These are phyloP conservation scores for Ferdinandea cuprea DNA, from an alignment of 2,888 invertebrate genomes.

Conservation along the genomic window DNA sequence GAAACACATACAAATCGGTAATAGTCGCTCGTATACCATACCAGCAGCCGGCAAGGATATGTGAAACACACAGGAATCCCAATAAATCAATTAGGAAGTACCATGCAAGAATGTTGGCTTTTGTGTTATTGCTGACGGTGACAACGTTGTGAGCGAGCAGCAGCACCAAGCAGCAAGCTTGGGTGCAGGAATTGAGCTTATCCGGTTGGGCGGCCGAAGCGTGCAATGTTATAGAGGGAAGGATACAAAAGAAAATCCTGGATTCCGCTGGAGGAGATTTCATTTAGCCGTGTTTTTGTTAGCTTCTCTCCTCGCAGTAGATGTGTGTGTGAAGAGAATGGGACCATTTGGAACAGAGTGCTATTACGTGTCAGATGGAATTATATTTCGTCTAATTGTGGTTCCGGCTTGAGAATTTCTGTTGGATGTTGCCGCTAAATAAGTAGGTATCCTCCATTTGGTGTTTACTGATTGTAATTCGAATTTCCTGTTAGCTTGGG, in stretches of 20 bases:
- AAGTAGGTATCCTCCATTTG: conserved; percentile 35
- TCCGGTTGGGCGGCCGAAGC: conserved; percentile 25
- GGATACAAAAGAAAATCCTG: conserved; percentile 62
- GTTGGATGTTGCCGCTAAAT: conserved; percentile 19
- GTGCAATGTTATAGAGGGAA: conserved; percentile 22
- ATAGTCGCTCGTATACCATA: too few species aligned
- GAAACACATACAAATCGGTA: conserved; percentile 55
- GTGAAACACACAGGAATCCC: conserved; percentile 71
- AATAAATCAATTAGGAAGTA: conserved; percentile 73
- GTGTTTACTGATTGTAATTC: conserved; percentile 68
- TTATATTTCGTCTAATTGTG: conserved; percentile 74
- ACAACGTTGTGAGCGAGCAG: background rate
- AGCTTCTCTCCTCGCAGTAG: background rate
- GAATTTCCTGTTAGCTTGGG: conserved; percentile 58
- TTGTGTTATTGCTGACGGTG: conserved; percentile 53
- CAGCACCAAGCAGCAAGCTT: background rate
- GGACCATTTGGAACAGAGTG: conserved; percentile 66
- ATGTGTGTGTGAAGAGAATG: conserved; percentile 11
- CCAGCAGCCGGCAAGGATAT: conserved; percentile 29
- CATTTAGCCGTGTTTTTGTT: conserved; percentile 59
- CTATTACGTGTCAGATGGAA: conserved; percentile 71
- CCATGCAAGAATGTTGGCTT: conserved; percentile 72
- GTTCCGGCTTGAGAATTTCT: conserved; percentile 60
- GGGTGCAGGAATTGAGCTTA: conserved; percentile 52
- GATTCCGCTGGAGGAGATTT: conserved; percentile 60